A percentile compares a stretch with the other conserved stretches of the same genome.
phyloP scores from a whole-genome alignment of 1,140 invertebrate genomes.

The Polyergus mexicanus region DNA sequence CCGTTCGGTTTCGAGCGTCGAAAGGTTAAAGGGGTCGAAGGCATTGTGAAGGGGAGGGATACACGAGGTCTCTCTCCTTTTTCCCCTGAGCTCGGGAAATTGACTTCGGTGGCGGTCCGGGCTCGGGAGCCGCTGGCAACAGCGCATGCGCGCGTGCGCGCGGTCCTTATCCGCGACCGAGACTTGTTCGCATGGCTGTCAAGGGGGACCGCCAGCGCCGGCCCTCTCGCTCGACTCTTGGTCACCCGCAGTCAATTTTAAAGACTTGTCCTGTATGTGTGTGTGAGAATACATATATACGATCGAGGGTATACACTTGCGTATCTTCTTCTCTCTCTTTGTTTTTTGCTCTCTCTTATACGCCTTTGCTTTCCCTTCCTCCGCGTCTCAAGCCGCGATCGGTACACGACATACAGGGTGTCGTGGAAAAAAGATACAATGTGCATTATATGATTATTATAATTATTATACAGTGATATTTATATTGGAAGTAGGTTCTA shows the following conservation, averaged over 20 bases:
- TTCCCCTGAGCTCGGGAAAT: conserved; percentile 70
- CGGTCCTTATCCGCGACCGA: conserved; percentile 78
- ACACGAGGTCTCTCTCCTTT: conserved; percentile 31
- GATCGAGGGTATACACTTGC: not conserved
- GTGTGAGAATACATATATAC: not conserved
- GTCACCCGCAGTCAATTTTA: conserved; percentile 77
- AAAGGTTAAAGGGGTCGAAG: conserved; percentile 34
- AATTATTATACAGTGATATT: not conserved
- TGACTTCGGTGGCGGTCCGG: conserved; percentile 48
- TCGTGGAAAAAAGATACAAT: conserved; percentile 41
- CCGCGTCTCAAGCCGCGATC: conserved; percentile 28
- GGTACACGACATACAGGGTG: conserved; percentile 26
- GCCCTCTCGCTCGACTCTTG: conserved; percentile 68
- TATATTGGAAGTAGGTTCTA: too few relatives aligned
- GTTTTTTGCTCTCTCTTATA: not conserved
- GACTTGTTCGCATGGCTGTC: conserved; percentile 80
- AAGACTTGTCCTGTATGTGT: conserved; percentile 25
- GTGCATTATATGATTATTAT: conserved; percentile 13
- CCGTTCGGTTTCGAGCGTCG: not conserved
- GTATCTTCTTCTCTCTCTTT: not conserved
- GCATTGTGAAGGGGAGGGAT: not conserved
- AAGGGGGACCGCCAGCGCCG: conserved; percentile 68
- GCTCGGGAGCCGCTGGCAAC: conserved; percentile 76
- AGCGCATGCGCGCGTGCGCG: conserved; percentile 64
- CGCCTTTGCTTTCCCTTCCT: not conserved